phyloP scores from a whole-genome alignment of 1,140 invertebrate genomes.

The Cheumatopsyche charites region DNA sequence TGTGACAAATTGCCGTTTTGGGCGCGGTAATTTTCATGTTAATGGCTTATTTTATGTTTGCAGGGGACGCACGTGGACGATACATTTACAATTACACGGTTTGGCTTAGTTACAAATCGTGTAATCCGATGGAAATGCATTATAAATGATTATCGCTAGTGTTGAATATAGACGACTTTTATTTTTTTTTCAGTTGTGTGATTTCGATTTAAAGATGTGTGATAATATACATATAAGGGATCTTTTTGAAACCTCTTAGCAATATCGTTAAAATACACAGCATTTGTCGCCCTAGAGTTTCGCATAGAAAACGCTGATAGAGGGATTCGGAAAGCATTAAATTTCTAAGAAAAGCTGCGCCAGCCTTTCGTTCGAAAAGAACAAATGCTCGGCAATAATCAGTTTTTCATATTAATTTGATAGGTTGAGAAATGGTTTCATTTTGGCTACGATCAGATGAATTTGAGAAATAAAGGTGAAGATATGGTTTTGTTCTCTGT shows the following conservation, averaged over 20 bases:
- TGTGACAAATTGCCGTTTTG: not conserved
- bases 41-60: not conserved
- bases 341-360: slow-evolving; percentile 24
- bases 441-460: too few relatives aligned
- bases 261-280: slow-evolving; percentile 23
- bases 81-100: too few relatives aligned
- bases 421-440: slow-evolving; percentile 10
- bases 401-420: slow-evolving; percentile 22
- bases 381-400: slow-evolving; percentile 30
- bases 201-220: not conserved
- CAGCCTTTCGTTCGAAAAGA: slow-evolving; percentile 11
- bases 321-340: slow-evolving; percentile 15
- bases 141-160: too few relatives aligned
- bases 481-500: too few relatives aligned
- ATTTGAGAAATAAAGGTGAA: too few relatives aligned
- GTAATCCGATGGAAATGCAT: not conserved
- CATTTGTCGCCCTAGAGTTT: not conserved
- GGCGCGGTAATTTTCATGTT: not conserved
- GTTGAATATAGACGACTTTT: too few relatives aligned
- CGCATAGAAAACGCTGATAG: slow-evolving; percentile 13
- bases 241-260: not conserved
- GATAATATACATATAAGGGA: not conserved
- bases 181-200: not conserved
- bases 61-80: too few relatives aligned
- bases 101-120: too few relatives aligned